Percentiles rank a stretch among this genome's conserved stretches.
Evolutionary conservation across 2,888 invertebrate species (phyloP).

Genomic region (Xestoiulus laeticollis): DNA sequence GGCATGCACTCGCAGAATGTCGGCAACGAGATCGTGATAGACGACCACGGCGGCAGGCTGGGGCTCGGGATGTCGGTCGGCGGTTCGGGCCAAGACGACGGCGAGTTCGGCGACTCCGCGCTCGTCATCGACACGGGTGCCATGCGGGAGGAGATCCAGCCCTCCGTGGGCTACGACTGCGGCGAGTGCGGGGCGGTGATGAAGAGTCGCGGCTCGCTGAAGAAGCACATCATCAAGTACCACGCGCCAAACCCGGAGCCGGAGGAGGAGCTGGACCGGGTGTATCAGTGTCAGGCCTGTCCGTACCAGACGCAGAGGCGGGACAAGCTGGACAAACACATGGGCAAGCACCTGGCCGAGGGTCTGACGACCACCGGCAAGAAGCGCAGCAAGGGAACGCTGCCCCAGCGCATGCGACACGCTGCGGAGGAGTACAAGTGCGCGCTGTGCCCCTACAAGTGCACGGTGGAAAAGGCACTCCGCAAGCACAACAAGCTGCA

Average conservation of each 20-base stretch:
- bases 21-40: slow-evolving; percentile 58
- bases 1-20: slow-evolving; percentile 55
- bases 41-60: slow-evolving; percentile 55
- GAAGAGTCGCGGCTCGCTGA: slow-evolving; percentile 64
- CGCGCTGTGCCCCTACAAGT: slow-evolving; percentile 69
- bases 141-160: slow-evolving; percentile 54
- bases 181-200: slow-evolving; percentile 65
- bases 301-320: slow-evolving; percentile 64
- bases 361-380: slow-evolving; percentile 66
- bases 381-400: slow-evolving; percentile 60
- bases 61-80: slow-evolving; percentile 54
- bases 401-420: slow-evolving; percentile 64
- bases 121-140: slow-evolving; percentile 58
- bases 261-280: slow-evolving; percentile 58
- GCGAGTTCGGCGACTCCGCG: slow-evolving; percentile 55
- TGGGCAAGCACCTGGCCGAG: slow-evolving; percentile 65
- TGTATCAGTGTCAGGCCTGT: slow-evolving; percentile 62
- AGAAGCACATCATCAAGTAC: slow-evolving; percentile 65
- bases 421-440: slow-evolving; percentile 68
- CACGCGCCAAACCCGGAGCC: slow-evolving; percentile 60
- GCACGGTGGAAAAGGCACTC: slow-evolving; percentile 70
- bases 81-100: slow-evolving; percentile 40
- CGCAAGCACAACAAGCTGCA: slow-evolving; percentile 68
- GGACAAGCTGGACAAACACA: slow-evolving; percentile 66
- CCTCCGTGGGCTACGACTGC: slow-evolving; percentile 63